Evolutionary conservation across 2,113 vertebrate genomes (phyloP), one percentile per base, ranked within the genome.

Genomic region (Rhabdornis inornatus): DNA sequence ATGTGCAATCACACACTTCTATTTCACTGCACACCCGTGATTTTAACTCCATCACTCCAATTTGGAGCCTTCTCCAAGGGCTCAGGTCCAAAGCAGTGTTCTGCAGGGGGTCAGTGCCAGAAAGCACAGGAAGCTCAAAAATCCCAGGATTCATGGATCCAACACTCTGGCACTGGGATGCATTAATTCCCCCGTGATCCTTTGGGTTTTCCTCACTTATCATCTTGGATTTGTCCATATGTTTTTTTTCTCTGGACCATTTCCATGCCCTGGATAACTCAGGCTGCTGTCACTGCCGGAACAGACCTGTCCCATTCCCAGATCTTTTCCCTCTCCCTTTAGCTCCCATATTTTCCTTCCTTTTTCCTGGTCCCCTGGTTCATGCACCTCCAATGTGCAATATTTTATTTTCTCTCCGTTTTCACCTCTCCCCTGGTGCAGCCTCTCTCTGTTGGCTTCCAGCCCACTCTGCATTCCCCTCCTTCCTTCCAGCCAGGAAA

Each of bases 331-430:
- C n/a, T 75, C 47, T 35, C 33, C 13, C 5, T 50, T 25, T 6
- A 25, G 2, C 30, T 86, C 50, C 44, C 21, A 14, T 56, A 12
- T 35, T 65, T 76, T 50, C 72, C 30, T 39, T 14, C 30, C 12
- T 7, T 50, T 35, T 30, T 42, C 40, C 63, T 42, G n/a, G 5
- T n/a, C 25, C 33, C 25, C 15, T 33, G 24, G 10, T 49, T 44
- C 50, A 6, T 3, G 2, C 1, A 0, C 37, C 45, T 59, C 78
- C 40, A 10, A 1, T 3, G 4, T 2, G 1, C 21, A 31, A 14
- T 44, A 5, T 71, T 83, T 71, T 10, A 6, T 52, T 81, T 82
- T 44, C 56, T 57, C 23, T 9, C 28, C 19, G 4, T 56, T 65
- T 37, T 2, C 17, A 13, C 0, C 8, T 40, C 39, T 71, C 27